Percentiles rank a stretch among this genome's conserved stretches.
Evolutionary conservation across 2,113 vertebrate species (phyloP).

Genomic region (Mastomys natalensis): DNA sequence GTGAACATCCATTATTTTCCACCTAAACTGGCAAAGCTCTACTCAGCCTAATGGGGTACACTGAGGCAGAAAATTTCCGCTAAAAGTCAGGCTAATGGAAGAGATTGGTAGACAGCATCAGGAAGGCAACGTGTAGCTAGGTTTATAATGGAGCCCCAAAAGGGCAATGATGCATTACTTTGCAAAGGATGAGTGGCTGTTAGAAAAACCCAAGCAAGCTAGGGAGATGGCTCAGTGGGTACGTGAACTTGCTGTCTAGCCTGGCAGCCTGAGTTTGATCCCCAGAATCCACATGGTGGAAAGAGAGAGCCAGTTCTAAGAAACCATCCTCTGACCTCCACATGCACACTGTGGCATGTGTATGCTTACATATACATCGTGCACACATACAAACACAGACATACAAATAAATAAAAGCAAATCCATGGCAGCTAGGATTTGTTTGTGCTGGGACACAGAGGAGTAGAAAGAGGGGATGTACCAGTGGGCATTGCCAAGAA

Average conservation of each 20-base stretch:
- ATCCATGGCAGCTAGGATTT: not conserved
- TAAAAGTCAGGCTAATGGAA: not conserved
- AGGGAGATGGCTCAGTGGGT: not conserved
- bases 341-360: not conserved
- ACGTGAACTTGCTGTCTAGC: not conserved
- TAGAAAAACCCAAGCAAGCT: not conserved
- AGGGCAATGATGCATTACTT: not conserved
- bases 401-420: not conserved
- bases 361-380: not conserved
- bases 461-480: not conserved
- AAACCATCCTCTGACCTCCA: not conserved
- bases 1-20: not conserved
- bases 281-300: not conserved
- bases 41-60: not conserved
- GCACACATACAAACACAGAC: not conserved
- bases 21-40: slow-evolving; percentile 25
- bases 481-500: not conserved
- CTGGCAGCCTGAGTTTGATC: not conserved
- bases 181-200: not conserved
- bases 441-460: not conserved
- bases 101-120: not conserved
- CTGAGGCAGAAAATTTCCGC: not conserved
- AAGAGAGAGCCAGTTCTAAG: not conserved
- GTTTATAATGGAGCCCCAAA: slow-evolving; percentile 18
- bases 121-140: not conserved